phyloP scores from a whole-genome alignment of 2,113 vertebrate species.

The Tragelaphus imberbis region DNA sequence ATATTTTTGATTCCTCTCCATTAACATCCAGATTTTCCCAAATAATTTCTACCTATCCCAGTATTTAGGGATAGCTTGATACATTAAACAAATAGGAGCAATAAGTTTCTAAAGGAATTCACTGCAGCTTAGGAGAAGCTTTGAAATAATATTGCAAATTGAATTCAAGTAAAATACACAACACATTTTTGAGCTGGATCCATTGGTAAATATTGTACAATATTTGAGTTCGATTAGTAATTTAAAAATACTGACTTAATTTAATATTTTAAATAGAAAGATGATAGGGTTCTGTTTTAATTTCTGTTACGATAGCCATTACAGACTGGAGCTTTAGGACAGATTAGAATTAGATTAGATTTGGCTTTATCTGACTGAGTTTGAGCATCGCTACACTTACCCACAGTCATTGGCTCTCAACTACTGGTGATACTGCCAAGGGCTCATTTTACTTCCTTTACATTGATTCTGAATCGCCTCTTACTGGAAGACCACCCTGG shows the following conservation, averaged over 20 bases:
- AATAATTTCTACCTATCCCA: background rate
- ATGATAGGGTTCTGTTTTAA: background rate
- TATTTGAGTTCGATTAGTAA: background rate
- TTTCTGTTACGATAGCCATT: slow-evolving; percentile 47
- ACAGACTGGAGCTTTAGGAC: slow-evolving; percentile 51
- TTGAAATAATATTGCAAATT: background rate
- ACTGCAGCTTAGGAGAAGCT: background rate
- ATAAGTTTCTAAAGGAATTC: background rate
- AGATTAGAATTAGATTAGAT: slow-evolving; percentile 47
- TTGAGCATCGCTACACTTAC: slow-evolving; percentile 56
- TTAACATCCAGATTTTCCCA: background rate
- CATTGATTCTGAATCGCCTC: slow-evolving; percentile 68
- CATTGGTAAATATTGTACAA: background rate
- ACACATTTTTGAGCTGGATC: background rate
- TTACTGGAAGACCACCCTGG: slow-evolving; percentile 61
- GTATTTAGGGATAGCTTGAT: background rate
- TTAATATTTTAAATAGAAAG: background rate
- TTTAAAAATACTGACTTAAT: background rate
- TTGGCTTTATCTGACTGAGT: slow-evolving; percentile 52
- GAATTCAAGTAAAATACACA: background rate
- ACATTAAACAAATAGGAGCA: background rate
- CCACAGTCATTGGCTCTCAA: slow-evolving; percentile 62
- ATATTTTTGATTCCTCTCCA: background rate
- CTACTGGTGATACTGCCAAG: slow-evolving; percentile 66
- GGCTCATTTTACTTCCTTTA: slow-evolving; percentile 69